A percentile compares a stretch with the other conserved stretches of the same genome.
Conservation (phyloP, 2,797 vertebrate species). For the Lepus townsendii region DNA sequence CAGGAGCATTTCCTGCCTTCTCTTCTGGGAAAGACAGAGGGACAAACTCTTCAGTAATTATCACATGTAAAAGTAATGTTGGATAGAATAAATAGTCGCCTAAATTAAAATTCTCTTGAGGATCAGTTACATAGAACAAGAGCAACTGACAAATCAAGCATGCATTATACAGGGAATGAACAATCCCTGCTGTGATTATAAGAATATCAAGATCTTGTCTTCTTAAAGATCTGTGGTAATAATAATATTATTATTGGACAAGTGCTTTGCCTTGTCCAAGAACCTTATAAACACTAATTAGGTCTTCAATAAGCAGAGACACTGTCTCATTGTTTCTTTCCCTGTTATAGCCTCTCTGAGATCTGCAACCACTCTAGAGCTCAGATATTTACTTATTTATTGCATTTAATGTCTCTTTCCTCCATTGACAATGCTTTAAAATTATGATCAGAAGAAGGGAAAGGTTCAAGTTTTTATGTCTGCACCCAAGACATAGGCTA, state of each 20-base stretch:
- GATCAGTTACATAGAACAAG: slow-evolving; percentile 1
- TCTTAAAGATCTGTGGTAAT: slow-evolving; percentile 63
- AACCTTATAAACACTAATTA: slow-evolving; percentile 69
- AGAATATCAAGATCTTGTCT: slow-evolving; percentile 65
- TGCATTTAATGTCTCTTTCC: slow-evolving; percentile 56
- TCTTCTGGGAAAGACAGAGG: slow-evolving; percentile 75
- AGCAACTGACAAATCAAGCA: neutral
- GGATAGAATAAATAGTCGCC: slow-evolving; percentile 68
- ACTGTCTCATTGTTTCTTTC: slow-evolving; percentile 39
- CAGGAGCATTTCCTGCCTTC: slow-evolving; percentile 63
- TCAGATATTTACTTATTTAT: slow-evolving; percentile 69
- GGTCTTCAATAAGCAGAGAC: slow-evolving; percentile 40
- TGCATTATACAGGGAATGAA: slow-evolving; percentile 70
- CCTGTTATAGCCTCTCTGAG: slow-evolving; percentile 24
- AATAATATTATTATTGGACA: neutral
- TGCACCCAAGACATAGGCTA: neutral
- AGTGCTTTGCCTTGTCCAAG: slow-evolving; percentile 28
- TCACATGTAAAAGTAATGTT: slow-evolving; percentile 77
- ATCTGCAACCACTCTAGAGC: slow-evolving; percentile 31
- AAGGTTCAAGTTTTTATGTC: slow-evolving; percentile 39
- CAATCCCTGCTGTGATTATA: slow-evolving; percentile 64
- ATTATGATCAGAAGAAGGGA: slow-evolving; percentile 51
- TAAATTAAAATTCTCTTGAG: slow-evolving; percentile 74
- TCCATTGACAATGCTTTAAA: slow-evolving; percentile 51
- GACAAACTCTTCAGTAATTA: slow-evolving; percentile 69